Percentiles rank a stretch among this genome's conserved stretches.
phyloP scores from a whole-genome alignment of 2,888 invertebrate genomes.

The Druceiella hillmani region DNA sequence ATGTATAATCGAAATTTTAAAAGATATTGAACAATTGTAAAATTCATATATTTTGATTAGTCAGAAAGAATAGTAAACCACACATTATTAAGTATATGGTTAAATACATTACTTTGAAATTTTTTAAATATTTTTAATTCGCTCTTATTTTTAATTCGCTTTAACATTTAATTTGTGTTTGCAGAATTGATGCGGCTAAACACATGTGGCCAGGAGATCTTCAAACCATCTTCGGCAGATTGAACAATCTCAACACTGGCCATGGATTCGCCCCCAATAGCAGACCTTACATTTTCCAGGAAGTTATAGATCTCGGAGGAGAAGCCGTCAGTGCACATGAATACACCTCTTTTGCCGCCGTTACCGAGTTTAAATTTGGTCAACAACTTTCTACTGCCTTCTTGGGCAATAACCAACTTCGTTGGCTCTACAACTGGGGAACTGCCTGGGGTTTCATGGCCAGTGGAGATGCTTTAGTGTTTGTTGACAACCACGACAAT shows the following conservation, averaged over 20 bases:
- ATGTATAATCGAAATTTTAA: too few species aligned
- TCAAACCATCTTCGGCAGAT: conserved; percentile 55
- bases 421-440: conserved; percentile 42
- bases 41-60: too few species aligned
- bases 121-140: too few species aligned
- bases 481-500: conserved; percentile 88
- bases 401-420: conserved; percentile 58
- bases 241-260: conserved; percentile 55
- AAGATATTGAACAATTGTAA: too few species aligned
- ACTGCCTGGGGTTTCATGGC: conserved; percentile 46
- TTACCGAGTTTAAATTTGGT: conserved; percentile 62
- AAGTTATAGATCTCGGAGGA: conserved; percentile 67
- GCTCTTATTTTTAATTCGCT: too few species aligned
- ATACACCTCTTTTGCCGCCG: conserved; percentile 53
- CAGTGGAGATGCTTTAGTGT: conserved; percentile 59
- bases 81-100: too few species aligned
- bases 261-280: conserved; percentile 60
- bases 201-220: conserved; percentile 78
- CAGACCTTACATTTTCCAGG: conserved; percentile 67
- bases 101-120: too few species aligned
- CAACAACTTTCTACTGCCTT: conserved; percentile 42
- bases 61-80: too few species aligned
- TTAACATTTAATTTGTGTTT: too few species aligned
- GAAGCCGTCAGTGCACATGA: conserved; percentile 47
- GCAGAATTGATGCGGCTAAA: conserved; percentile 73